A percentile compares a stretch with the other conserved stretches of the same genome.
phyloP scores from a whole-genome alignment of 2,888 invertebrate genomes.

The Oxytorus armatus region DNA sequence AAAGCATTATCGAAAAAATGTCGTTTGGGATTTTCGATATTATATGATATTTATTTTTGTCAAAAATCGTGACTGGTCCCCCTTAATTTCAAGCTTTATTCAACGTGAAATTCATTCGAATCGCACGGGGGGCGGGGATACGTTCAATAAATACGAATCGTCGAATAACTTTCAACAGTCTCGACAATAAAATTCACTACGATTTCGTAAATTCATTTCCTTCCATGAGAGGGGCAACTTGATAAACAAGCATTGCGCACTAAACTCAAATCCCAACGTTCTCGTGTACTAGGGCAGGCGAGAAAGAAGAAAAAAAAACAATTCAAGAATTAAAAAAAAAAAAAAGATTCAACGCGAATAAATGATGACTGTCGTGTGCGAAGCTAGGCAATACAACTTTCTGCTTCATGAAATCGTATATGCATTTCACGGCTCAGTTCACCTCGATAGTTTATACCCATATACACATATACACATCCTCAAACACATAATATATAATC shows the following conservation, averaged over 20 bases:
- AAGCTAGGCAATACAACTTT: conserved; percentile 54
- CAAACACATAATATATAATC: conserved; percentile 1
- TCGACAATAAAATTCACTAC: background rate
- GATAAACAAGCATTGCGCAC: background rate
- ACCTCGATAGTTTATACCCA: conserved; percentile 57
- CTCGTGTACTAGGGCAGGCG: too few relatives aligned
- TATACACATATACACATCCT: conserved; percentile 11
- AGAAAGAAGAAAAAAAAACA: background rate
- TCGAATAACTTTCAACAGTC: background rate
- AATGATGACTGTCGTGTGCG: conserved; percentile 52
- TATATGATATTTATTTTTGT: too few relatives aligned
- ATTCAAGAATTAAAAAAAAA: conserved; percentile 8
- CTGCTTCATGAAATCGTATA: conserved; percentile 65
- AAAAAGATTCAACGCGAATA: conserved; percentile 53
- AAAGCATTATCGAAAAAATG: too few relatives aligned
- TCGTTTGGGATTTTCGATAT: too few relatives aligned
- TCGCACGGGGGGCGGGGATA: too few relatives aligned
- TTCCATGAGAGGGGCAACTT: background rate
- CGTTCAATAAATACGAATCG: too few relatives aligned
- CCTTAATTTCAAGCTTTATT: too few relatives aligned
- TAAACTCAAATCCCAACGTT: conserved; percentile 12
- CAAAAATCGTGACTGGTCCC: too few relatives aligned
- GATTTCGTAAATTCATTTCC: background rate
- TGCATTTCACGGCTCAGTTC: conserved; percentile 67
- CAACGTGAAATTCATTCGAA: too few relatives aligned